Base-by-base conservation (phyloP, 1,140 invertebrate genomes). In the Diachasmimorpha longicaudata region DNA sequence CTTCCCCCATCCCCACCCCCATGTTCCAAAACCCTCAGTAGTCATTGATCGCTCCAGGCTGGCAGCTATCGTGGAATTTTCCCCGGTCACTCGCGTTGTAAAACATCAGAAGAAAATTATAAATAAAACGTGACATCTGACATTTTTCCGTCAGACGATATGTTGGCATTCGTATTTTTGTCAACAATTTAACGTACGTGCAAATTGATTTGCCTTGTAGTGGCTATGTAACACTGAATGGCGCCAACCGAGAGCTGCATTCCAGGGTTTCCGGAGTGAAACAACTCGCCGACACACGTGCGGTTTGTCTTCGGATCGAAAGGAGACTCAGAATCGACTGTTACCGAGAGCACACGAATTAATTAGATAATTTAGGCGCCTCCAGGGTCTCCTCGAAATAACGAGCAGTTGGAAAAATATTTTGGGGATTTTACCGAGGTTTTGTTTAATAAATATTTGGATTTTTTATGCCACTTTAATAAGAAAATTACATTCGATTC, bases 181-280 rank as follows among this genome's bases (percentile, higher is more conserved):
- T 73, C 71, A 55, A 63, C 48, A 14, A 19, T 73, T 70, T 44
- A 23, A 19, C 36, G 25, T 77, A 79, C 70, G 81, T 79, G 82
- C 77, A 77, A 84, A 84, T 84, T 83, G 83, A 85, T 85, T 83
- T 84, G 84, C 83, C 82, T 81, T 80, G 80, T 69, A 69, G 39
- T 63, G 46, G 58, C 71, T 39, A 48, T 58, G 52, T 3, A 58
- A 16, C n/a, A 58, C 52, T 58, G 6, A 58, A 58, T 58, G 52
- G 52, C 52, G 52, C 52, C 52, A 58, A 16, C n/a, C 8, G 52
- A 58, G 52, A 58, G 21, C 52, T 78, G 78, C 83, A 85, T 83
- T 85, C 84, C 84, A 70, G 78, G 79, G 78, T 85, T 85, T 85
- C 84, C 84, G 83, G 84, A 84, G 83, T 81, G 81, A 81, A 80